phyloP scores from a whole-genome alignment of 2,888 invertebrate genomes.

The Stramonita haemastoma region DNA sequence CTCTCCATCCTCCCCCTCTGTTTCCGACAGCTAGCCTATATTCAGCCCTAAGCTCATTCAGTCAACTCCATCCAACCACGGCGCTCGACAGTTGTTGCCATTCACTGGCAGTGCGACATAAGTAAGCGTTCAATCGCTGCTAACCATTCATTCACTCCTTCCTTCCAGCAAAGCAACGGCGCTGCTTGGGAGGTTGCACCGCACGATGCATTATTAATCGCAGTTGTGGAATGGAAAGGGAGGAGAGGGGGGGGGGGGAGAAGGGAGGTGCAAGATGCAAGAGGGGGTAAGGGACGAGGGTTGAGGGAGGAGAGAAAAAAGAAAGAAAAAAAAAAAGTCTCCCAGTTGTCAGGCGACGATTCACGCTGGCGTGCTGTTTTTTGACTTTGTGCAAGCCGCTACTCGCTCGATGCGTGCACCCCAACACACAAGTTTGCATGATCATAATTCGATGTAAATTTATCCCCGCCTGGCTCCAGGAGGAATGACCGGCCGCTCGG shows the following conservation, averaged over 20 bases:
- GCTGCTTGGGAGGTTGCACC: background rate
- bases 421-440: slow-evolving; percentile 30
- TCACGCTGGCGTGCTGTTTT: slow-evolving; percentile 24
- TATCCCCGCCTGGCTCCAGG: slow-evolving; percentile 25
- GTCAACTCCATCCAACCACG: background rate
- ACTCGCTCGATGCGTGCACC: slow-evolving; percentile 7
- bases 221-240: background rate
- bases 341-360: slow-evolving; percentile 19
- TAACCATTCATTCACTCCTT: slow-evolving; percentile 15
- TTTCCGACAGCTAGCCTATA: too few species aligned
- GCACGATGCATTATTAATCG: slow-evolving; percentile 26
- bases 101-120: slow-evolving; percentile 24
- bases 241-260: background rate
- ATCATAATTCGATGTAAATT: slow-evolving; percentile 43
- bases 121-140: slow-evolving; percentile 28
- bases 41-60: background rate
- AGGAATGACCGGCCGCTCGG: slow-evolving; percentile 37
- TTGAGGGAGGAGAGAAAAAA: background rate
- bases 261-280: background rate
- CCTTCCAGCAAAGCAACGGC: background rate
- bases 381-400: slow-evolving; percentile 18
- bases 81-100: slow-evolving; percentile 2
- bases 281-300: background rate
- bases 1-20: too few species aligned
- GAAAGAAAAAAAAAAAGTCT: too few species aligned